Conservation (phyloP, 1,140 invertebrate species). For the Eriosoma lanigerum region DNA sequence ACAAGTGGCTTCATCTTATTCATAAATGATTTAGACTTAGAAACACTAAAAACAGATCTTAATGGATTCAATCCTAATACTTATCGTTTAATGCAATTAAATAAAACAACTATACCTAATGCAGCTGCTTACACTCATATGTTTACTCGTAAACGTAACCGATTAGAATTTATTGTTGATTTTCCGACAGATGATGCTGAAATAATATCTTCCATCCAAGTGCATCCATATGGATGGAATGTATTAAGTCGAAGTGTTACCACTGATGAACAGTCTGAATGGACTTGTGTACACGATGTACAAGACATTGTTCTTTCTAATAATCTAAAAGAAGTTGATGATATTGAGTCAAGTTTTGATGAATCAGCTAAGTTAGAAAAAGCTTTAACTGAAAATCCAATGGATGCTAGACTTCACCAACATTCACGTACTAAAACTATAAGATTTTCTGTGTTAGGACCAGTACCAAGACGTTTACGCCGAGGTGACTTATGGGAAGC, state of each 20-base stretch:
- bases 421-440: not conserved
- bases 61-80: constrained; percentile 87
- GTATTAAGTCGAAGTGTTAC: constrained; percentile 84
- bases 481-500: constrained; percentile 41
- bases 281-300: constrained; percentile 92
- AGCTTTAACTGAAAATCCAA: constrained; percentile 30
- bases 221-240: constrained; percentile 91
- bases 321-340: constrained; percentile 37
- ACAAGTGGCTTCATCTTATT: constrained; percentile 86
- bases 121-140: constrained; percentile 77
- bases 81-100: constrained; percentile 85
- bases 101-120: constrained; percentile 75
- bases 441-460: constrained; percentile 46
- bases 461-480: constrained; percentile 30
- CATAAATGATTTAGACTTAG: constrained; percentile 83
- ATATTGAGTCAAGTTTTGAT: constrained; percentile 52
- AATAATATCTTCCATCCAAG: constrained; percentile 83
- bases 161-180: constrained; percentile 86
- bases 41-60: constrained; percentile 76
- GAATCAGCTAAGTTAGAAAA: constrained; percentile 36
- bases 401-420: constrained; percentile 38
- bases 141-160: constrained; percentile 76
- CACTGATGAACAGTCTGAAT: constrained; percentile 83
- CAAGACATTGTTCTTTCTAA: constrained; percentile 62
- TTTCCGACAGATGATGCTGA: constrained; percentile 84